Conservation (phyloP, 2,113 vertebrate genomes). For the Odontesthes bonariensis region DNA sequence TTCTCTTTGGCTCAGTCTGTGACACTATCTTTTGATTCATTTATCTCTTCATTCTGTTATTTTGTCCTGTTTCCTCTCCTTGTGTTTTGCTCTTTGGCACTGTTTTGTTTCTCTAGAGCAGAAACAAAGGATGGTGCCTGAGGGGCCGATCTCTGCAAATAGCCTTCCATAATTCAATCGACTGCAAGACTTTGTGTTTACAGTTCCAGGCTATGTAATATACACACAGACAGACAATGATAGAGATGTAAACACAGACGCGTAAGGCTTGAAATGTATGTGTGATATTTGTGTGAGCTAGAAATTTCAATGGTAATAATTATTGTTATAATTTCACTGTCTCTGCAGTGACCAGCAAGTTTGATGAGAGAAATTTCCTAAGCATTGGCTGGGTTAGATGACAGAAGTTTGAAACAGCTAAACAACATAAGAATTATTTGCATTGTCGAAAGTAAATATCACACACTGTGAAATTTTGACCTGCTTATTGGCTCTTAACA, state of each 20-base stretch:
- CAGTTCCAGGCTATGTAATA: conserved; percentile 27
- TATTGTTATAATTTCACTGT: neutral
- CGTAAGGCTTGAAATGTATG: neutral
- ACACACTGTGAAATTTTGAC: conserved; percentile 10
- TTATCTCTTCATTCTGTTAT: conserved; percentile 19
- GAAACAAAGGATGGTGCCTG: conserved; percentile 49
- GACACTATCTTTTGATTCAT: conserved; percentile 14
- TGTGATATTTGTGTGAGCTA: neutral
- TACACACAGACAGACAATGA: conserved; percentile 44
- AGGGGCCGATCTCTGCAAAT: conserved; percentile 56
- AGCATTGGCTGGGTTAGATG: neutral
- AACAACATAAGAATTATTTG: neutral
- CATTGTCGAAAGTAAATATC: conserved; percentile 12
- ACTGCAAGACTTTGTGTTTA: conserved; percentile 46
- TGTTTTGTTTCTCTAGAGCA: conserved; percentile 27
- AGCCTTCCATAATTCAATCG: conserved; percentile 69
- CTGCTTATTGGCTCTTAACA: conserved; percentile 1
- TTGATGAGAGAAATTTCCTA: neutral
- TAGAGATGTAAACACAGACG: conserved; percentile 26
- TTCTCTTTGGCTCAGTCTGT: conserved; percentile 23
- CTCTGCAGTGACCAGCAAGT: neutral
- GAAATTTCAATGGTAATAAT: neutral
- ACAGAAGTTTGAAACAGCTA: conserved; percentile 9
- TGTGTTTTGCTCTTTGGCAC: conserved; percentile 29
- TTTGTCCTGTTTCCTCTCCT: conserved; percentile 5